Base-by-base conservation (phyloP, 2,113 vertebrate species). In the Heterotis niloticus region DNA sequence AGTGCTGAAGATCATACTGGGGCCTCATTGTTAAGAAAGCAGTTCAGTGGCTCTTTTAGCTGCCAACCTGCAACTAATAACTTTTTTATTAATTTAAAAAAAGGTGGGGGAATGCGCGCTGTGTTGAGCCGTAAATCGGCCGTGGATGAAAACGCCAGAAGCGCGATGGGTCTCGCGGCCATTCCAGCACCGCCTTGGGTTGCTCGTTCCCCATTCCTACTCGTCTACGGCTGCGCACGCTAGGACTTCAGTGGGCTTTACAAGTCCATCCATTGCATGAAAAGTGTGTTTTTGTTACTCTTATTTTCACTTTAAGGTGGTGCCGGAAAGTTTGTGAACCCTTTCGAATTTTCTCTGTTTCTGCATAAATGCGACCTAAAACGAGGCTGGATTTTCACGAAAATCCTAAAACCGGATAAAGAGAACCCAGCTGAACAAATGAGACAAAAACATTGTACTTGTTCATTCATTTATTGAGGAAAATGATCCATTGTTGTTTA, bases 31-130 rank as follows among this genome's bases (percentile, higher is more conserved):
- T 67, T n/a, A 51, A 64, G 34, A 74, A 68, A 28, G 57, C 18
- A 18, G 16, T 64, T 60, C 26, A 5, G 4, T 66, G 44, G 11
- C 70, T 75, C 75, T 76, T 79, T 78, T 28, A 78, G 70, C 17
- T 64, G 79, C 56, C 79, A 77, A 28, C 59, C 71, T 70, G 76
- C 57, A 54, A 71, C 34, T 60, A 77, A 54, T 66, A 72, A 29
- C 23, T 23, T 4, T 57, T 23, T 1, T 23, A 24, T 51, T 59
- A 23, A 74, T 57, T n/a, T n/a, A n/a, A 56, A 74, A 28, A 52
- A 20, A 59, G 54, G 34, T 44, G 34, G 34, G 34, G 54, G 14
- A 29, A 51, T 44, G 29, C 7, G 28, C 10, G 12, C 11, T 7
- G 14, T 5, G 23, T 23, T 52, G 1, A 16, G 51, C 51, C n/a